Conservation (phyloP, 53 echinoderm and acorn worm genomes). For the Echinometra lucunter region DNA sequence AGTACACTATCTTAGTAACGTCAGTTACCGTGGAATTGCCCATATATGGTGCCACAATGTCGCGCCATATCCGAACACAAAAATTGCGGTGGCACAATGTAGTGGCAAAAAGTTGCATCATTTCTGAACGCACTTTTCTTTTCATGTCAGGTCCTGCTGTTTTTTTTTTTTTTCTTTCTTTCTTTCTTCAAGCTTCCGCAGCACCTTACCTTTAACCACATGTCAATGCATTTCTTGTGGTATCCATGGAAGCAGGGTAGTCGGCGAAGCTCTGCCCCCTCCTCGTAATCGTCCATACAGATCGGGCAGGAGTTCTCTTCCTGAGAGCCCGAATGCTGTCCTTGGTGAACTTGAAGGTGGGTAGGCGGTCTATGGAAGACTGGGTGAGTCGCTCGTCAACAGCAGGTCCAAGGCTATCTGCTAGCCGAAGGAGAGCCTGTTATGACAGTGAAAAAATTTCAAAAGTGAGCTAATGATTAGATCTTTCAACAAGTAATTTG, state of each 20-base stretch:
- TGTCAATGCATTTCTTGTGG: conserved; percentile 88
- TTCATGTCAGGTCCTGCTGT: too few relatives aligned
- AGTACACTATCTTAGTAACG: too few relatives aligned
- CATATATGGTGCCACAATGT: too few relatives aligned
- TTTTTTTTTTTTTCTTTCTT: too few relatives aligned
- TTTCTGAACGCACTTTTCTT: neutral
- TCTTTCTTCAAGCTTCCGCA: neutral
- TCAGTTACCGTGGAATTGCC: too few relatives aligned
- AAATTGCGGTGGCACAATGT: neutral
- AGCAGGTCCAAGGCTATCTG: conserved; percentile 83
- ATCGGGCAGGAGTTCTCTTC: conserved; percentile 82
- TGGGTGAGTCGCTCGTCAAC: conserved; percentile 80
- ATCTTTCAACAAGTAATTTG: too few relatives aligned
- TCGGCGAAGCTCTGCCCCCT: conserved; percentile 79
- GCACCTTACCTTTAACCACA: conserved; percentile 88
- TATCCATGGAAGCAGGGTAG: conserved; percentile 95
- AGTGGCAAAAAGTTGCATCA: neutral
- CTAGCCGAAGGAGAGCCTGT: conserved; percentile 87
- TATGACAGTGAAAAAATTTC: too few relatives aligned
- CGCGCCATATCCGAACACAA: too few relatives aligned
- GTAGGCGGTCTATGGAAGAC: conserved; percentile 81
- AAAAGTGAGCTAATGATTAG: too few relatives aligned
- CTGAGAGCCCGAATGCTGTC: conserved; percentile 3
- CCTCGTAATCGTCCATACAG: conserved; percentile 93
- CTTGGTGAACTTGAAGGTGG: conserved; percentile 81